These are phyloP conservation scores for Xenus cinereus DNA, from an alignment of 2,113 vertebrate genomes.

Conservation along the genomic window DNA sequence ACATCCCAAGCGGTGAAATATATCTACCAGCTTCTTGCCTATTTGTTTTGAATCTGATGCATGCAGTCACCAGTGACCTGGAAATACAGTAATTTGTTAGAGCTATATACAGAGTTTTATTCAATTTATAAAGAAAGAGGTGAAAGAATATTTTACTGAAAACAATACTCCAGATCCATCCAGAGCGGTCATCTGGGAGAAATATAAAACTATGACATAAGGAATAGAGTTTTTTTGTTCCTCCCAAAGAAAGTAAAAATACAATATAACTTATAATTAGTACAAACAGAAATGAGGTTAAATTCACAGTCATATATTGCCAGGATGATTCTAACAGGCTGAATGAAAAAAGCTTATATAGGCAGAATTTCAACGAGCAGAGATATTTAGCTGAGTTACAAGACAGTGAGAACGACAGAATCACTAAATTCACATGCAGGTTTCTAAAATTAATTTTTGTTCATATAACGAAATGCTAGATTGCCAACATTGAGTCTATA, in stretches of 20 bases:
- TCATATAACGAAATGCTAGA: neutral
- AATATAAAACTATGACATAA: neutral
- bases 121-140: slow-evolving; percentile 3
- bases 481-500: neutral
- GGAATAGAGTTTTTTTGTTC: neutral
- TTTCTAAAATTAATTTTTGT: slow-evolving; percentile 35
- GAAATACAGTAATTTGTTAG: slow-evolving; percentile 1
- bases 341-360: slow-evolving; percentile 26
- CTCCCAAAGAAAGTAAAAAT: slow-evolving; percentile 47
- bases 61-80: neutral
- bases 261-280: slow-evolving; percentile 36
- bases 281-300: slow-evolving; percentile 30
- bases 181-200: slow-evolving; percentile 6
- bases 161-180: slow-evolving; percentile 38
- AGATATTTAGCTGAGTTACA: slow-evolving; percentile 22
- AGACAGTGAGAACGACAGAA: neutral
- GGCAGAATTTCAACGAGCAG: slow-evolving; percentile 35
- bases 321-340: neutral
- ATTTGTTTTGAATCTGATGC: neutral
- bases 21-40: neutral
- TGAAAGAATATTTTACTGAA: slow-evolving; percentile 18
- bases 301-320: slow-evolving; percentile 20
- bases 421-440: neutral
- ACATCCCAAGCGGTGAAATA: neutral
- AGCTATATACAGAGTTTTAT: neutral